Percentiles rank a stretch among this genome's conserved stretches.
phyloP scores from a whole-genome alignment of 2,797 vertebrate genomes.

The Sarcophilus harrisii region DNA sequence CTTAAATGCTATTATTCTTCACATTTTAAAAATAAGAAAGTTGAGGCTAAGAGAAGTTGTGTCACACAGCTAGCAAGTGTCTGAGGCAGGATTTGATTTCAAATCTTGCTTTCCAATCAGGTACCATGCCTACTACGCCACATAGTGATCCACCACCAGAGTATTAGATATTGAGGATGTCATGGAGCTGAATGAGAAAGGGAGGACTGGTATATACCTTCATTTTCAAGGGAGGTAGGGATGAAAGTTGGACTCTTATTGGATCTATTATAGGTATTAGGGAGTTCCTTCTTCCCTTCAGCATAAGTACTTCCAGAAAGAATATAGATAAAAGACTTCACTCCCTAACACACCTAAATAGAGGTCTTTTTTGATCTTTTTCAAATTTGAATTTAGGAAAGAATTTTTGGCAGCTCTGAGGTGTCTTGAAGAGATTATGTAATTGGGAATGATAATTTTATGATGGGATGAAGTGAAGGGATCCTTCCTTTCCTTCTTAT shows the following conservation, averaged over 20 bases:
- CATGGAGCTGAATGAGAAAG: background rate
- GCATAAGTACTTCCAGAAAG: background rate
- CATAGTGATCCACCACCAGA: background rate
- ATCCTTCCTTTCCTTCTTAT: background rate
- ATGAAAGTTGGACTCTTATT: background rate
- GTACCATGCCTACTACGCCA: background rate
- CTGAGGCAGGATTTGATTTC: background rate
- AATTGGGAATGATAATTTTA: background rate
- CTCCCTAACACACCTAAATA: background rate
- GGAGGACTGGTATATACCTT: background rate
- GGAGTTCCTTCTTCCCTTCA: background rate
- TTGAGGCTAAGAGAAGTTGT: background rate
- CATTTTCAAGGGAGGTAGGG: background rate
- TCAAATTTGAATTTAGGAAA: background rate
- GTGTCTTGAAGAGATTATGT: background rate
- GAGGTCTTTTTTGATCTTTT: background rate
- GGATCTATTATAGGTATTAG: background rate
- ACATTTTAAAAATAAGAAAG: background rate
- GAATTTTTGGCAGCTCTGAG: background rate
- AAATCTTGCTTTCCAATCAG: background rate
- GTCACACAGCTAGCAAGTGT: background rate
- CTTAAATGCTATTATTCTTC: background rate
- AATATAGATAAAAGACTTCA: background rate
- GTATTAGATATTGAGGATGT: background rate
- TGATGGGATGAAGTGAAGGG: background rate